Evolutionary conservation across 2,888 invertebrate genomes (phyloP), one percentile per base, ranked within the genome.

Genomic region (Cantharis lateralis): DNA sequence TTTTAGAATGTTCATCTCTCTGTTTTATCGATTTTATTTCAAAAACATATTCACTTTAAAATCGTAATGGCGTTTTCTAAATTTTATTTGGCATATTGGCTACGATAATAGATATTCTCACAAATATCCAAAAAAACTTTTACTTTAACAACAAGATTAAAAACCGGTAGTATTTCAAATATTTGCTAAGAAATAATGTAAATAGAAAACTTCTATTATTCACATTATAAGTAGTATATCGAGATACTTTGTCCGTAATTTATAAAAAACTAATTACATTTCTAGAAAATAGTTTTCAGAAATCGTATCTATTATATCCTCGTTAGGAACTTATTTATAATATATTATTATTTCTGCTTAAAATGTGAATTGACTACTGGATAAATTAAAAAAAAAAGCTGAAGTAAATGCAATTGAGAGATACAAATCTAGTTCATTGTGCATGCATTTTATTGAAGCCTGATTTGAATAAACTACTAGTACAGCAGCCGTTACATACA

Each of bases 11-110:
- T 48, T 48, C 48, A 11, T 66, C 24, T 66, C 18, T 66, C 24
- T 20, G n/a, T 20, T 79, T 79, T 83, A 84, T 84, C 81, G 84
- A 85, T 84, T 84, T 84, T 84, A 83, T 83, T 85, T 82, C 81
- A 82, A 77, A 82, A 82, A 81, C 81, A 79, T 78, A 64, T 76
- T 80, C 80, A 82, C 77, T 77, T 75, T 80, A 77, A 82, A 75
- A 77, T 74, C 74, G 74, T 28, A 71, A 77, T 77, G 77, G 77
- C 74, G 74, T 72, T 77, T 71, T 48, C 20, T 66, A 48, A 48
- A 48, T 72, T 72, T 71, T 32, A 13, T 28, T 18, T 70, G 15
- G 13, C 13, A 48, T 13, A 48, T 70, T 70, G 48, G 16, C 61
- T 10, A 24, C 68, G n/a, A n/a, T 48, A 48, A 5, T n/a, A 48